Evolutionary conservation across 2,797 vertebrate species (phyloP).

Genomic region (Spinibarbus caldwelli): DNA sequence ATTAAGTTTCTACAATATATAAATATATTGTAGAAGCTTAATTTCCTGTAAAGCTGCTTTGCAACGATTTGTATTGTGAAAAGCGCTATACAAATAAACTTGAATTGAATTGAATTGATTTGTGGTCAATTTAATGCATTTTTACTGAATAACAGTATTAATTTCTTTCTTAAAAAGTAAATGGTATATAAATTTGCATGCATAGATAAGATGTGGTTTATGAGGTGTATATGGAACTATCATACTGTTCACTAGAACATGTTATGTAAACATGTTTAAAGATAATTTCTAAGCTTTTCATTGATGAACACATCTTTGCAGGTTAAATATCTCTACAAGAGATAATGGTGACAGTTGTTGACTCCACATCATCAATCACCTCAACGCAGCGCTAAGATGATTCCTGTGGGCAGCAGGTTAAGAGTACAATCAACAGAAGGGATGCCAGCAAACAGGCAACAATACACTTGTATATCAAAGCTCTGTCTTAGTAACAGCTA

Average conservation of each 20-base stretch:
- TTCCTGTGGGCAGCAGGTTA: constrained; percentile 21
- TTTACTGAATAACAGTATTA: too few species aligned
- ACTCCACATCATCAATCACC: constrained; percentile 14
- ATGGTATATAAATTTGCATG: neutral
- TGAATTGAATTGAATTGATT: too few species aligned
- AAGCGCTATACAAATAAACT: too few species aligned
- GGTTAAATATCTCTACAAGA: neutral
- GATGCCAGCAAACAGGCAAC: neutral
- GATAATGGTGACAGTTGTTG: constrained; percentile 23
- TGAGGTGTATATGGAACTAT: neutral
- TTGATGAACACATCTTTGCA: neutral
- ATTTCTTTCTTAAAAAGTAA: too few species aligned
- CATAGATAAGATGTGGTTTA: neutral
- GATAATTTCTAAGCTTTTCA: neutral
- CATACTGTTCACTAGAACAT: neutral
- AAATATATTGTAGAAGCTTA: too few species aligned
- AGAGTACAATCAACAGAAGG: neutral
- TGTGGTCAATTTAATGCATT: too few species aligned
- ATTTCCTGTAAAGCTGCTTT: too few species aligned
- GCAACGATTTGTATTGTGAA: too few species aligned
- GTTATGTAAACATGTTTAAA: neutral
- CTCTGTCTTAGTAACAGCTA: neutral
- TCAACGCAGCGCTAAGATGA: neutral
- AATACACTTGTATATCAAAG: neutral
- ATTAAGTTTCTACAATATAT: too few species aligned